Base-by-base conservation (phyloP, 2,888 invertebrate species). In the Chymomyza fuscimana region DNA sequence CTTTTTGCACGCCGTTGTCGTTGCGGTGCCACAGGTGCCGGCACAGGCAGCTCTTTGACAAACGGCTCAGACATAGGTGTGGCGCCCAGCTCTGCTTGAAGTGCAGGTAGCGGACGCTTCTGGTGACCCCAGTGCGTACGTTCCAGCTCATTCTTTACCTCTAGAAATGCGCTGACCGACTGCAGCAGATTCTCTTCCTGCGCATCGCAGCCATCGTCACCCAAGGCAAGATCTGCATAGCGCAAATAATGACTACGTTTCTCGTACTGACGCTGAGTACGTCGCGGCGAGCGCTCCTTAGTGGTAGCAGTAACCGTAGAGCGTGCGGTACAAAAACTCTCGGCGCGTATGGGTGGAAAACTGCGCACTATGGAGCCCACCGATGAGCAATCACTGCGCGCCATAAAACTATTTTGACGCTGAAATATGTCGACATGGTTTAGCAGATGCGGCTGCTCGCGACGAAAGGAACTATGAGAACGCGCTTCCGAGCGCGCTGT, bases 131-230 rank as follows among this genome's bases (percentile, higher is more conserved):
- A 19, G 16, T 65, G 66, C 22, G 70, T 70, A 9, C 78, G 76
- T 72, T 91, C 91, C 32, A 91, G 73, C 59, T 91, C 91, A 19
- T 88, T 86, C 71, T 91, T 91, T 0, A 91, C 91, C 82, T 91
- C 91, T 2, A 91, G 81, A 62, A 91, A 91, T 0, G 89, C 77
- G 80, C 88, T 87, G 63, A 91, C 70, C 50, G 91, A 87, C 56
- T 91, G 90, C 69, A 91, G 63, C 16, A 91, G 81, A 68, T 91
- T 91, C 15, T 91, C 91, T 76, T 91, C 90, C 51, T 86, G 83
- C 12, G 74, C 76, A 40, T 89, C 85, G 54, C 77, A 82, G 36
- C 56, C 58, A 32, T 90, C 87, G 46, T 90, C 90, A 51, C 87
- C 87, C 60, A 91, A 73, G 1, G 90, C 91, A 81, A 91, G 78